phyloP scores from a whole-genome alignment of 2,113 vertebrate genomes.

The Chaenogobius annularis region DNA sequence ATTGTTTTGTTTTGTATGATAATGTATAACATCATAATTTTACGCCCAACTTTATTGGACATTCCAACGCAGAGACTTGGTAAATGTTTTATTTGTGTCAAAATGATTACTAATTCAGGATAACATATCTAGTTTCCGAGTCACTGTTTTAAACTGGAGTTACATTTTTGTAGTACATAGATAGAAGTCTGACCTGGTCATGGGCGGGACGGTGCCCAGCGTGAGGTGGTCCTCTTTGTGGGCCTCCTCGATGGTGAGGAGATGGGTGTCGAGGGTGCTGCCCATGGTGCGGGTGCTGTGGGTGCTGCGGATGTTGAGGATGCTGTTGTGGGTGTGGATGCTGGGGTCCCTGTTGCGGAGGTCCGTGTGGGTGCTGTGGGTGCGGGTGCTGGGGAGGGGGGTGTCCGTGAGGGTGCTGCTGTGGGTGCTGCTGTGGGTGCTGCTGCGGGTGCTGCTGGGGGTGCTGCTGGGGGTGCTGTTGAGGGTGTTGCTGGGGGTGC shows the following conservation, averaged over 20 bases:
- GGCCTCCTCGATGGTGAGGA: conserved; percentile 73
- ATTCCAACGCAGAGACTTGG: background rate
- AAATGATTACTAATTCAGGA: too few relatives aligned
- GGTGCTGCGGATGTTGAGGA: conserved; percentile 50
- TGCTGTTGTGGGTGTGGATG: conserved; percentile 53
- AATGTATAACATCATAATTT: background rate
- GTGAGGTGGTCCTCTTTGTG: conserved; percentile 81
- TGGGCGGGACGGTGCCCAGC: conserved; percentile 92
- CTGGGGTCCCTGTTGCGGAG: conserved; percentile 60
- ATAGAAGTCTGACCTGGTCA: conserved; percentile 84
- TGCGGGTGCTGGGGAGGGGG: conserved; percentile 61
- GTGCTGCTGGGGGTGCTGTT: conserved; percentile 49
- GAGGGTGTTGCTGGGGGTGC: conserved; percentile 34
- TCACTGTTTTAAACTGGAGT: background rate
- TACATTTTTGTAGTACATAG: background rate
- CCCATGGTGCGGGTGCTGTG: conserved; percentile 64
- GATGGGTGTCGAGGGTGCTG: conserved; percentile 72
- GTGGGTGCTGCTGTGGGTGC: conserved; percentile 41
- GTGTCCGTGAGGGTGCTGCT: conserved; percentile 64
- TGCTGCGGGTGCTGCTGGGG: conserved; percentile 65
- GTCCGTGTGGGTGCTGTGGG: conserved; percentile 64
- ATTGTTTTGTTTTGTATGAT: background rate
- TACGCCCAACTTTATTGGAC: background rate
- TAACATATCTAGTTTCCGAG: too few relatives aligned
- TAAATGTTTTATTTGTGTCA: too few relatives aligned